Conservation (phyloP, 2,797 vertebrate species). For the Myiotriccus ornatus region DNA sequence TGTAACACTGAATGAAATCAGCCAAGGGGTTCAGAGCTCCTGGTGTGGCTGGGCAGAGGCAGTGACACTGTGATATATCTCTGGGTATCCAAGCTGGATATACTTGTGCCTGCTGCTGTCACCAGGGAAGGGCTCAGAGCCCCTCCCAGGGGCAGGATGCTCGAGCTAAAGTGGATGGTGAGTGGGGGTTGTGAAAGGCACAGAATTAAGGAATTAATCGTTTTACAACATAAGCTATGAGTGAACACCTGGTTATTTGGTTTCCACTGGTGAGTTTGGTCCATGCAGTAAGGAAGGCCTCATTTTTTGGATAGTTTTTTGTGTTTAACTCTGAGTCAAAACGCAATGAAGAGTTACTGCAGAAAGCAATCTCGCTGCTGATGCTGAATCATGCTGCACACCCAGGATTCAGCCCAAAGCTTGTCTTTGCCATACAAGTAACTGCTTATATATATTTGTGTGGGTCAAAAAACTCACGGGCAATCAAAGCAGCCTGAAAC, state of each 20-base stretch:
- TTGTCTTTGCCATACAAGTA: neutral
- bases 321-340: neutral
- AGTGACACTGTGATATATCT: neutral
- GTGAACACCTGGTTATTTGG: neutral
- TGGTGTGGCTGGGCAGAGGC: neutral
- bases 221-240: neutral
- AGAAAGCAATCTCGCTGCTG: neutral
- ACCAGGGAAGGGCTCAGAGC: neutral
- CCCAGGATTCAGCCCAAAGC: neutral
- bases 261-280: neutral
- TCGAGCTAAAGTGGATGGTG: neutral
- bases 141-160: neutral
- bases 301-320: neutral
- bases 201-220: neutral
- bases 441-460: neutral
- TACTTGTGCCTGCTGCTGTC: neutral
- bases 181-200: neutral
- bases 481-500: neutral
- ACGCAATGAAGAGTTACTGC: neutral
- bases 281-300: neutral
- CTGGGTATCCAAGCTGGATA: neutral
- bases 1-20: neutral
- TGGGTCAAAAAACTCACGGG: neutral
- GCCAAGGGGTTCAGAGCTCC: neutral
- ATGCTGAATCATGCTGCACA: accelerated